Conservation (phyloP, 2,113 vertebrate species). For the Boulengerochromis microlepis region DNA sequence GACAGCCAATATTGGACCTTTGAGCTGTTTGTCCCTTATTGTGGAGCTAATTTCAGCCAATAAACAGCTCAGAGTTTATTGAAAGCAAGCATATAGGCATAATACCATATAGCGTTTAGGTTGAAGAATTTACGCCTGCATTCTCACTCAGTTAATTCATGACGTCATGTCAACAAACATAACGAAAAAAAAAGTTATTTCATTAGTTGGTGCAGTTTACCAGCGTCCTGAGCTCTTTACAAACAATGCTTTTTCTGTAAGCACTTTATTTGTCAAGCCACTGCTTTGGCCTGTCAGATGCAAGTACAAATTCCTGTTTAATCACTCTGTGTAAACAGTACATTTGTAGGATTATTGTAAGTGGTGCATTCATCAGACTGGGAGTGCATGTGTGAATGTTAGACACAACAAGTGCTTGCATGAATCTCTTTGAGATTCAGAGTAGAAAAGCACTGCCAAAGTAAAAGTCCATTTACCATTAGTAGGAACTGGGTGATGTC, state of each 20-base stretch:
- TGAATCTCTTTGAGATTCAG: background rate
- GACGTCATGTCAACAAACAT: background rate
- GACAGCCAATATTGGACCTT: background rate
- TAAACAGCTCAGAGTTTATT: background rate
- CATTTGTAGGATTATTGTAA: background rate
- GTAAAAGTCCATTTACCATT: background rate
- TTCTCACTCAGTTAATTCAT: background rate
- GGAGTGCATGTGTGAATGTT: background rate
- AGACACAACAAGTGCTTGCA: background rate
- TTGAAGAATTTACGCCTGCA: background rate
- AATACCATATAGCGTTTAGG: background rate
- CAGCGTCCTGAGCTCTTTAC: background rate
- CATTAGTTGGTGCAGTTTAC: background rate
- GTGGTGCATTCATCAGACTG: background rate
- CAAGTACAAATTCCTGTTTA: background rate
- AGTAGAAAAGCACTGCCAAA: background rate
- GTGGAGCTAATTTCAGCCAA: background rate
- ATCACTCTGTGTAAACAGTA: background rate
- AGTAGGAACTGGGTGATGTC: background rate
- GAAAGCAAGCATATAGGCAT: background rate
- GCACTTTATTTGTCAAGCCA: background rate
- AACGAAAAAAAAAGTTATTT: accelerated
- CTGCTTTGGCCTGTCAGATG: background rate
- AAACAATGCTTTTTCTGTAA: background rate
- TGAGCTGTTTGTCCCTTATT: background rate